Conservation (phyloP, 92 coral and sea anemone genomes). For the Muricea muricata region DNA sequence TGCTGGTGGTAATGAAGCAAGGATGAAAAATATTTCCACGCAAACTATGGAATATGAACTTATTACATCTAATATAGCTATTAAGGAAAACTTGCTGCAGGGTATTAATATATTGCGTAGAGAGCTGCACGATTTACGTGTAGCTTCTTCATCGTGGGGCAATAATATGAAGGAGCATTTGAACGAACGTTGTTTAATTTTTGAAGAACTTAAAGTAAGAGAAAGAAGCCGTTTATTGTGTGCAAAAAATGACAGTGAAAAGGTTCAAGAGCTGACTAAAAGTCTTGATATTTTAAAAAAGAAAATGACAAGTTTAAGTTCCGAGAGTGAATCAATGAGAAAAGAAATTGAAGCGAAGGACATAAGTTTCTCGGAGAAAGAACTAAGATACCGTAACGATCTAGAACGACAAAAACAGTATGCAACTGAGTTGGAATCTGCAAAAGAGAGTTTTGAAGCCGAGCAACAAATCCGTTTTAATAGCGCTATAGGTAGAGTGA, state of each 20-base stretch:
- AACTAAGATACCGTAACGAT: conserved; percentile 20
- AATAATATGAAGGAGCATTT: neutral
- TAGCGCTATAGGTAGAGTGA: conserved; percentile 78
- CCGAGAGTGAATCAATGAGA: conserved; percentile 25
- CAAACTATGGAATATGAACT: neutral
- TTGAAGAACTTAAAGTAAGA: neutral
- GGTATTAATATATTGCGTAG: conserved; percentile 8
- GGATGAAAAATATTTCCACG: neutral
- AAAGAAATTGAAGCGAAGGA: conserved; percentile 35
- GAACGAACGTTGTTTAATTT: neutral
- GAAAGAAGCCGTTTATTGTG: neutral
- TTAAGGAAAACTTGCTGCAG: conserved; percentile 3
- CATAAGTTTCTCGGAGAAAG: conserved; percentile 20
- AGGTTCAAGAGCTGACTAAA: conserved; percentile 76
- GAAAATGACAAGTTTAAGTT: conserved; percentile 28
- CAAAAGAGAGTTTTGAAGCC: conserved; percentile 73
- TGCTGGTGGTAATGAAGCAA: neutral
- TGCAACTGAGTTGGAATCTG: conserved; percentile 37
- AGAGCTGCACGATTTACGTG: neutral
- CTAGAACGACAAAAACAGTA: conserved; percentile 38
- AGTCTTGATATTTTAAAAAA: conserved; percentile 55
- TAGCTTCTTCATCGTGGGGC: conserved; percentile 11
- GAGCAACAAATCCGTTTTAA: conserved; percentile 95
- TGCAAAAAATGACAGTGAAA: conserved; percentile 26
- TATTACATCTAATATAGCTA: neutral